phyloP scores from a whole-genome alignment of 1,140 invertebrate genomes.

The Megalopta genalis region DNA sequence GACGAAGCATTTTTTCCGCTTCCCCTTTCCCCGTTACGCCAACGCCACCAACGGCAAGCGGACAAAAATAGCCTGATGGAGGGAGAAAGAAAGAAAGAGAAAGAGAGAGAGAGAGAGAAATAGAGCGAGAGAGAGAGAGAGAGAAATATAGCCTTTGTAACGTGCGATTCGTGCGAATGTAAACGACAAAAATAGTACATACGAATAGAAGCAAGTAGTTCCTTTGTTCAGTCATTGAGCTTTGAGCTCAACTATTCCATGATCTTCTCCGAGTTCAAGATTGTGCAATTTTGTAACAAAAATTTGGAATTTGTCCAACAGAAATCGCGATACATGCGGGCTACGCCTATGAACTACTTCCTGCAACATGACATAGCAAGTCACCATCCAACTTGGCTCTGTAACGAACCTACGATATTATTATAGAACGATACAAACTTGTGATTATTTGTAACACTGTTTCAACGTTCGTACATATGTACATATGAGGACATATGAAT shows the following conservation, averaged over 20 bases:
- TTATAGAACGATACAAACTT: too few relatives aligned
- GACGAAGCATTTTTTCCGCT: not conserved
- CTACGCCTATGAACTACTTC: not conserved
- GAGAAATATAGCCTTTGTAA: slow-evolving; percentile 2
- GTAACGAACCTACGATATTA: too few relatives aligned
- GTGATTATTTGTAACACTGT: too few relatives aligned
- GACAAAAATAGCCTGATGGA: slow-evolving; percentile 16
- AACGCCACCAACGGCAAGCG: too few relatives aligned
- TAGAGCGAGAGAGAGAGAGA: not conserved
- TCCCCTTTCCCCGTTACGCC: not conserved
- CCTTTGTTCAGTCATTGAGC: slow-evolving; percentile 3
- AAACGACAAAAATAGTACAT: slow-evolving; percentile 16
- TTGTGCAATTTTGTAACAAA: not conserved
- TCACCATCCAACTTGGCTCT: too few relatives aligned
- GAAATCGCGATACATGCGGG: not conserved
- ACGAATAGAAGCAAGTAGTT: not conserved
- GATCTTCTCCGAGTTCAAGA: not conserved
- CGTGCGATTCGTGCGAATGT: slow-evolving; percentile 5
- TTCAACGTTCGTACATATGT: too few relatives aligned
- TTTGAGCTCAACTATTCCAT: not conserved
- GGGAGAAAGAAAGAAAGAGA: too few relatives aligned
- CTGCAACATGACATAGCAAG: too few relatives aligned
- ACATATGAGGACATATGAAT: too few relatives aligned
- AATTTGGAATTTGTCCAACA: not conserved
- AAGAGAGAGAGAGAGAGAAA: not conserved